Base-by-base conservation (phyloP, 1,140 invertebrate species). In the Meteorus sp. region DNA sequence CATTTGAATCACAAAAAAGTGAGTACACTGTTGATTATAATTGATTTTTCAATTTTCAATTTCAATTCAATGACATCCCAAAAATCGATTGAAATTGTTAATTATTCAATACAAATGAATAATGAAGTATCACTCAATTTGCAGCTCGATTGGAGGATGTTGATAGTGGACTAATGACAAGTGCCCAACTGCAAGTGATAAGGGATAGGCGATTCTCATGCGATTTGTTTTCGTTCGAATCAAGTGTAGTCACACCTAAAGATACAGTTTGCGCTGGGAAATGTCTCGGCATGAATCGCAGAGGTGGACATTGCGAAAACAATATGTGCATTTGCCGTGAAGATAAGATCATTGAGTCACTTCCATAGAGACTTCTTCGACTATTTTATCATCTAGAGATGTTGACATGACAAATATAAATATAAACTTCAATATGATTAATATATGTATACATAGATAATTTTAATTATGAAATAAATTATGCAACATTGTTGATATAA, bases 261-360 rank as follows among this genome's bases (percentile, higher is more conserved):
- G 57, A 73, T 29, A 47, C 64, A 9, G 68, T 55, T 1, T 74
- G 72, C 44, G 68, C 73, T 2, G n/a, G 47, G 0, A 66, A 65
- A 15, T 73, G 74, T 19, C 2, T 72, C 3, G 31, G 22, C 1
- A 53, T 61, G 29, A 55, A 64, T 29, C 63, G 62, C 5, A 61
- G 23, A 17, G 70, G 71, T n/a, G 73, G 73, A 4, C 15, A 51
- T 0, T 76, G 73, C 45, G 20, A 47, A 8, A 48, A 65, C 27
- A 65, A 62, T 19, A 56, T 66, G 8, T 76, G 72, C 53, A 4
- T 65, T 13, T 73, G 73, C 41, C 45, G 61, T 19, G 23, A 41
- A 3, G 54, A 56, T 25, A 47, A 33, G n/a, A n/a, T n/a, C n/a
- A n/a, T n/a, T n/a, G n/a, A n/a, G n/a, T n/a, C n/a, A n/a, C n/a